Evolutionary conservation across 2,797 vertebrate genomes (phyloP), one percentile per base, ranked within the genome.

Genomic region (Gephyroberyx darwinii): DNA sequence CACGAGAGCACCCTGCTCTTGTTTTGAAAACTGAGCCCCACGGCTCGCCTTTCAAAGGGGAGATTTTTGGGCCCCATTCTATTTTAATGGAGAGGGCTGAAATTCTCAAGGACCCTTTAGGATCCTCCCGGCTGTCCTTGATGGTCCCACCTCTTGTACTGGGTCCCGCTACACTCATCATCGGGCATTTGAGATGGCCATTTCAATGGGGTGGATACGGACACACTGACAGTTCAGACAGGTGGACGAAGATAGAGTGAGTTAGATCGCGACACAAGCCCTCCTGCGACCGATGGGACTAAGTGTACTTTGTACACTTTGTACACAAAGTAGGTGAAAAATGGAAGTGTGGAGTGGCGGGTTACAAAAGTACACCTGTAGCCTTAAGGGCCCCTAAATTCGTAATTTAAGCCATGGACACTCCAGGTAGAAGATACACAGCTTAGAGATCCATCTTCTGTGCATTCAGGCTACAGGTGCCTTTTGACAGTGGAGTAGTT

Each of bases 1-100:
- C 75, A 89, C 84, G 82, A 90, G 86, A 88, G 90, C 84, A 31
- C 54, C 65, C 65, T 13, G 73, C 82, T 86, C 88, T 89, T 92
- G 90, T 93, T 93, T 89, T 92, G 91, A 93, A 92, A 92, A 80
- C 74, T 1, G 82, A 91, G 73, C 78, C 69, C 16, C 13, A 0
- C 1, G 74, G 85, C 37, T 91, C 63, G 47, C 69, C 78, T 91
- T 91, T 91, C 89, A 91, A 89, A 90, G 88, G 69, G 62, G 37
- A 50, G 73, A 82, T 85, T 86, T 86, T 80, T 77, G 78, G 82
- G 71, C 83, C 80, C 64, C 74, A 54, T 86, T 91, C 90, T 93
- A 91, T 92, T 91, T 93, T 90, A 86, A 91, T 86, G 83, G 85
- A 81, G 85, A 73, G 82, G 84, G 58, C 85, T 79, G 71, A 75